Base-by-base conservation (phyloP, 2,113 vertebrate genomes). In the Alethe castanea region DNA sequence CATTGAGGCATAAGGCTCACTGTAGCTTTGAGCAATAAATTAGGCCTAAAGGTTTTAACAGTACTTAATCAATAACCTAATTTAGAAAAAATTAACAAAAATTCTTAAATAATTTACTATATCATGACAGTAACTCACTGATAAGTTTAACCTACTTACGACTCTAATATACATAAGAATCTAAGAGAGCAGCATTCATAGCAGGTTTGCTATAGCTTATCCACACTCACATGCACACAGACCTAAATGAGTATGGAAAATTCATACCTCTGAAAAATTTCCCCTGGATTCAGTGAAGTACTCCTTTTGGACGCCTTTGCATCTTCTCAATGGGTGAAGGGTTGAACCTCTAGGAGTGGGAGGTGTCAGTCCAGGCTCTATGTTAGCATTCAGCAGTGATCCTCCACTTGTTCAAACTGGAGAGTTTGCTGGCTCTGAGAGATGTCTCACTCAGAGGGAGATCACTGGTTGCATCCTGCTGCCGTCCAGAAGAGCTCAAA, bases 141-240 rank as follows among this genome's bases (percentile, higher is more conserved):
- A 14, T 19, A 31, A 28, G 7, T 25, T 54, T 56, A 31, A 62
- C 10, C 54, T 65, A 19, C 10, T 11, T 56, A 14, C 0, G 3
- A 26, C 16, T 64, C 11, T 64, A 48, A 71, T 14, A 17, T 10
- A 31, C 0, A 0, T 40, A 42, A 35, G 14, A 57, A 42, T 36
- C 9, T 57, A 25, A 56, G 17, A 56, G 6, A 56, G 11, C 31
- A 56, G 5, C 17, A 42, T 35, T 50, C 1, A 0, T 5, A 31
- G 14, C 7, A 23, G 0, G 0, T 36, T 80, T 56, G 7, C 31
- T 42, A 1, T 33, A 35, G 20, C 17, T 48, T 31, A 56, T 18
- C 14, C 31, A 18, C 16, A 12, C 12, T 54, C 16, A 24, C 15
- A 19, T 3, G 20, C 24, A 35, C 17, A 26, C 6, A 8, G 50